Evolutionary conservation across 2,113 vertebrate genomes (phyloP).

Genomic region (Phrynocephalus versicolor): DNA sequence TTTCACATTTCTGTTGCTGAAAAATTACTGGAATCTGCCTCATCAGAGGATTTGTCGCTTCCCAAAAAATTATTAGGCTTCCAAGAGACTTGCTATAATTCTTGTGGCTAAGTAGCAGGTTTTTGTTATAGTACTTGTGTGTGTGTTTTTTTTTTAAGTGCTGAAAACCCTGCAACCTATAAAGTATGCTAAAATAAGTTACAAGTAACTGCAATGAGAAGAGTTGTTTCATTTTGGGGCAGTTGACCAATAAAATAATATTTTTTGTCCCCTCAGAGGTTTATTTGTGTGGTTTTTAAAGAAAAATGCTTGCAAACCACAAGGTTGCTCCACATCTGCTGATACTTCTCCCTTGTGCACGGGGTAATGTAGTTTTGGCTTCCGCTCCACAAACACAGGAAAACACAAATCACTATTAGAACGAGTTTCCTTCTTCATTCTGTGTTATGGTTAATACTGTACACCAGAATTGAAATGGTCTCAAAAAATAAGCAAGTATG

Average conservation of each 20-base stretch:
- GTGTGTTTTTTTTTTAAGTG: not conserved
- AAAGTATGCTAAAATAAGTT: not conserved
- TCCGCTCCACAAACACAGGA: not conserved
- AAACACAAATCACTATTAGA: not conserved
- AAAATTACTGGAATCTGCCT: constrained; percentile 63
- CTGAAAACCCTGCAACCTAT: not conserved
- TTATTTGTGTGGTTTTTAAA: not conserved
- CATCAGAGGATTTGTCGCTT: constrained; percentile 49
- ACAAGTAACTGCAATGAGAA: not conserved
- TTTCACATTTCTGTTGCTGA: constrained; percentile 69
- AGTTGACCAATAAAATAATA: not conserved
- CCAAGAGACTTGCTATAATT: constrained; percentile 46
- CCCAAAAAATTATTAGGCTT: constrained; percentile 34
- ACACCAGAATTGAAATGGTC: not conserved
- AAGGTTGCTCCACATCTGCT: not conserved
- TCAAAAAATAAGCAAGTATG: not conserved
- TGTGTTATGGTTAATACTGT: not conserved
- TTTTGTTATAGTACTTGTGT: constrained; percentile 27
- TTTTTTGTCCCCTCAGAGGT: not conserved
- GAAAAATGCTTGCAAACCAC: not conserved
- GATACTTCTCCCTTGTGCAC: not conserved
- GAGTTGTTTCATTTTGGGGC: not conserved
- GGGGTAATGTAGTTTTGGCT: not conserved
- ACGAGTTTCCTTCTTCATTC: not conserved
- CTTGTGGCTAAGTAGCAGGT: constrained; percentile 39